These are phyloP conservation scores for Iguana delicatissima DNA, from an alignment of 2,797 vertebrate genomes.

Conservation along the genomic window DNA sequence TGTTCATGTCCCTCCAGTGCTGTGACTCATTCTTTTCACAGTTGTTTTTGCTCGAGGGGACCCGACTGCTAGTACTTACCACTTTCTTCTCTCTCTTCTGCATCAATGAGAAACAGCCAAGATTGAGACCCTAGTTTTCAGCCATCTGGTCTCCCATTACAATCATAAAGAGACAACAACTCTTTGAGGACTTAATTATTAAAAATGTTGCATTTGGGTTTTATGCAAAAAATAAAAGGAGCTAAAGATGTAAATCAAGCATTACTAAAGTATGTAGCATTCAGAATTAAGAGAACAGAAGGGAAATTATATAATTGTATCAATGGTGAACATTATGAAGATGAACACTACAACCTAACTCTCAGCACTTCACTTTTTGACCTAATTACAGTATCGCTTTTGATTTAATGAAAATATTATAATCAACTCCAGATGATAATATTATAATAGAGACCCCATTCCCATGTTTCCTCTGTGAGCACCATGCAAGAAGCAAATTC, in stretches of 20 bases:
- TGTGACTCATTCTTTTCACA: slow-evolving; percentile 64
- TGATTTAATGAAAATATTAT: slow-evolving; percentile 26
- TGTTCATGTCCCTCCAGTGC: slow-evolving; percentile 60
- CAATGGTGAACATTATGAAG: background rate
- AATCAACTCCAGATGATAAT: background rate
- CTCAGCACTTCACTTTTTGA: slow-evolving; percentile 21
- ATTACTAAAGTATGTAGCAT: slow-evolving; percentile 40
- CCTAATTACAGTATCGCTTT: background rate
- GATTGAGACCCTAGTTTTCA: slow-evolving; percentile 59
- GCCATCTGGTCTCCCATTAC: slow-evolving; percentile 66
- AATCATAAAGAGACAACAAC: slow-evolving; percentile 52
- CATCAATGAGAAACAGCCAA: slow-evolving; percentile 56
- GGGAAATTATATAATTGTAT: slow-evolving; percentile 16
- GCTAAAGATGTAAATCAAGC: slow-evolving; percentile 24
- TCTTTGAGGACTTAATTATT: slow-evolving; percentile 53
- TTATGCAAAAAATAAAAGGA: slow-evolving; percentile 13
- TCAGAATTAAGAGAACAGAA: slow-evolving; percentile 33
- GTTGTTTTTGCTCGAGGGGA: slow-evolving; percentile 55
- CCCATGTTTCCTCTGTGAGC: background rate
- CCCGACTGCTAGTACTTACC: slow-evolving; percentile 39
- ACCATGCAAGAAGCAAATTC: background rate
- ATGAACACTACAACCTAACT: background rate
- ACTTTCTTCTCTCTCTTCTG: slow-evolving; percentile 57
- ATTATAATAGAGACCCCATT: background rate
- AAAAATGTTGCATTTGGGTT: background rate